Evolutionary conservation across 2,888 invertebrate species (phyloP).

Genomic region (Drosophila stalkeri): DNA sequence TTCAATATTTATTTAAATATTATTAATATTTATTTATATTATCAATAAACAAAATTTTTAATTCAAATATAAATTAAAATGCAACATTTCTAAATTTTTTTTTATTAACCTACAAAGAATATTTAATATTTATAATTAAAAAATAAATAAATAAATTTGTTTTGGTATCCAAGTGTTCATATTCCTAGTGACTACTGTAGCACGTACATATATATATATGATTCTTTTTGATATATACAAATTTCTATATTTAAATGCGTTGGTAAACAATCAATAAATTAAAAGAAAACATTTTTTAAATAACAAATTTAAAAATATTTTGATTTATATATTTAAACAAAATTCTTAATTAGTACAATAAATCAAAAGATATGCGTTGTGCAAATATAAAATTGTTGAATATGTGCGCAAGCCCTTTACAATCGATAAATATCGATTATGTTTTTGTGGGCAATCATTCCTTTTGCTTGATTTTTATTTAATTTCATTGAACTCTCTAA

Average conservation of each 20-base stretch:
- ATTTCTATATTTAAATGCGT: background rate
- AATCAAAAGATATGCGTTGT: background rate
- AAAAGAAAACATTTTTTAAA: background rate
- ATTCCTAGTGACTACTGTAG: background rate
- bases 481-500: background rate
- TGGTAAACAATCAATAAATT: slow-evolving; percentile 2
- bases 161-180: background rate
- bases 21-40: too few species aligned
- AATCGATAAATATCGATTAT: background rate
- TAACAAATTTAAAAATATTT: background rate
- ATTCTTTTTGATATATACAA: background rate
- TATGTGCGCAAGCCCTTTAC: background rate
- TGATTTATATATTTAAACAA: background rate
- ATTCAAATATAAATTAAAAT: too few species aligned
- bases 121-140: too few species aligned
- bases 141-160: background rate
- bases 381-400: background rate
- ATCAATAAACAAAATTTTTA: too few species aligned
- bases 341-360: background rate
- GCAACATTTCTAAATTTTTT: too few species aligned
- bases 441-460: background rate
- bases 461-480: background rate
- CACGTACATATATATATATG: background rate
- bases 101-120: too few species aligned
- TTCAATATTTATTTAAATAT: too few species aligned